Evolutionary conservation across 2,888 invertebrate genomes (phyloP).

Genomic region (Trachelus stipa): DNA sequence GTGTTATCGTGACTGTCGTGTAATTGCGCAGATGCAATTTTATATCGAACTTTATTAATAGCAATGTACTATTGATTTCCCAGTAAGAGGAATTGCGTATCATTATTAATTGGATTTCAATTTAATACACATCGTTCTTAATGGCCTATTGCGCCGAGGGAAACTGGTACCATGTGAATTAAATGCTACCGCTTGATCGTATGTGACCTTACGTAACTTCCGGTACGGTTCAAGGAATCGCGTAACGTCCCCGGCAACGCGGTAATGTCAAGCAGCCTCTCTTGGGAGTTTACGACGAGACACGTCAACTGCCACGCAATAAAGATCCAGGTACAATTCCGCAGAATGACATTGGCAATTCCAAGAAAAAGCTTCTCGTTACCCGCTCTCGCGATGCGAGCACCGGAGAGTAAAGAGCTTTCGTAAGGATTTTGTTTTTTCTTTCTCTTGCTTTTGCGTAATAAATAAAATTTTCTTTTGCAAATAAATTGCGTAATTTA

Average conservation of each 20-base stretch:
- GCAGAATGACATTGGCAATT: slow-evolving; percentile 38
- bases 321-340: slow-evolving; percentile 37
- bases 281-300: slow-evolving; percentile 34
- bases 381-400: background rate
- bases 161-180: background rate
- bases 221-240: background rate
- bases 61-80: background rate
- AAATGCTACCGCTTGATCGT: background rate
- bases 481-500: background rate
- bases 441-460: no score
- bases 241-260: background rate
- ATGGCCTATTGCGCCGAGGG: background rate
- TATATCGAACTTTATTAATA: background rate
- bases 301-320: slow-evolving; percentile 39
- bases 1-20: background rate
- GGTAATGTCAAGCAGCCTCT: background rate
- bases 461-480: background rate
- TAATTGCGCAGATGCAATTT: background rate
- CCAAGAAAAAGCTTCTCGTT: background rate
- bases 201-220: background rate
- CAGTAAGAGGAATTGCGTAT: background rate
- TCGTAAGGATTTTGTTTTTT: background rate
- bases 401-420: background rate
- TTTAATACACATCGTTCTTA: background rate
- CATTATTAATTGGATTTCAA: background rate